Evolutionary conservation across 2,797 vertebrate species (phyloP), one percentile per base, ranked within the genome.

Genomic region (Poeciliopsis gracilis): DNA sequence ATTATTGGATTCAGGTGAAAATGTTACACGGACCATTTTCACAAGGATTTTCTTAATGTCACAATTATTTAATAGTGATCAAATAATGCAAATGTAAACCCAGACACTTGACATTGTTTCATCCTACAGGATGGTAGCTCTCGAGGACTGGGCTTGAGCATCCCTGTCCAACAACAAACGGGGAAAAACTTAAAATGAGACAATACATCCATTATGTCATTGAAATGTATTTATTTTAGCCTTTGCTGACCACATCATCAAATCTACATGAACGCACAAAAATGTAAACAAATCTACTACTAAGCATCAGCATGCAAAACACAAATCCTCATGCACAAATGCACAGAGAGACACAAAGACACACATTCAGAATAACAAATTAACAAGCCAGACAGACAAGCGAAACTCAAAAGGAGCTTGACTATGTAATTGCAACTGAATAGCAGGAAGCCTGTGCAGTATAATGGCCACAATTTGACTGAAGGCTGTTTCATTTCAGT

Each of bases 401-500:
- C 57, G 77, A 61, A 90, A 87, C 78, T 79, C 82, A 86, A 86
- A 87, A 87, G 84, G 77, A 91, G 78, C 78, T 86, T 85, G 72
- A 87, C 81, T 89, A 63, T 87, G 86, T 83, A 76, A 91, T 89
- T 93, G 86, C 73, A 79, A 78, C 83, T 89, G 86, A 90, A 91
- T 78, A 87, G 84, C 85, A 87, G 78, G 80, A 83, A 79, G 86
- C 78, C 85, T 90, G 84, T 70, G 85, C 78, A 78, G 61, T 82
- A 87, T 91, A 91, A 93, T 93, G 87, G 87, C 82, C 81, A 86
- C 89, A 91, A 93, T 91, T 88, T 75, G 77, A 89, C 86, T 86
- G 82, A 93, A 88, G 84, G 89, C 89, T 88, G 89, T 88, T 93
- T 93, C 87, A 94, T 95, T 95, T 93, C 91, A 86, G 86, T 87